Base-by-base conservation (phyloP, 2,113 vertebrate species). In the Dendropsophus ebraccatus region DNA sequence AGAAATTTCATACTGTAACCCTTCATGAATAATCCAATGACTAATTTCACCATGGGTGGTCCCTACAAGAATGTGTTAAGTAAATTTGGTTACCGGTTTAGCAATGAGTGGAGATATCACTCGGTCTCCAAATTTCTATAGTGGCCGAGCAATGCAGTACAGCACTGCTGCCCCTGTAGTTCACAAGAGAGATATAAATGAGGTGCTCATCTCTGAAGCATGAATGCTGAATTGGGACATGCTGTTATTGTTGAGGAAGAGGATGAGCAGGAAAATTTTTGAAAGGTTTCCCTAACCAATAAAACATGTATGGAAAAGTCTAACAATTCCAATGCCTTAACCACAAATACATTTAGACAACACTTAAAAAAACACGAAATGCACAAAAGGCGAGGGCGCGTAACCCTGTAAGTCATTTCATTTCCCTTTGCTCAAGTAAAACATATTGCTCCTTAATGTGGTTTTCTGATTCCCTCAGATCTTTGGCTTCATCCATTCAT, bases 381-480 rank as follows among this genome's bases (percentile, higher is more conserved):
- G 73, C 73, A 76, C 72, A 74, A 41, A 74, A 25, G 1, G n/a
- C n/a, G n/a, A n/a, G n/a, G n/a, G n/a, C n/a, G n/a, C n/a, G n/a
- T 52, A 25, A 28, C 30, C 19, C n/a, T 28, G 19, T 76, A 52
- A 30, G 47, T 76, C 25, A 52, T 30, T 52, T 76, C 10, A 49
- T 30, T 76, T 19, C 0, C 19, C 23, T 76, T 52, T 52, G 4
- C 49, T 52, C n/a, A 49, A 52, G 21, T 52, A 30, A 76, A 75
- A 52, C 47, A 76, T 52, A 50, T 32, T 76, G n/a, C 47, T 30
- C 28, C 74, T 52, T 32, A 30, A 76, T 76, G 74, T 76, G 74
- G 74, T 52, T 76, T 76, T 41, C n/a, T 30, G 47, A 50, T 14
- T 16, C 7, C 17, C 52, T 4, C 28, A 14, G 50, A 10, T n/a